Evolutionary conservation across 2,888 invertebrate genomes (phyloP).

Genomic region (Suillia variegata): DNA sequence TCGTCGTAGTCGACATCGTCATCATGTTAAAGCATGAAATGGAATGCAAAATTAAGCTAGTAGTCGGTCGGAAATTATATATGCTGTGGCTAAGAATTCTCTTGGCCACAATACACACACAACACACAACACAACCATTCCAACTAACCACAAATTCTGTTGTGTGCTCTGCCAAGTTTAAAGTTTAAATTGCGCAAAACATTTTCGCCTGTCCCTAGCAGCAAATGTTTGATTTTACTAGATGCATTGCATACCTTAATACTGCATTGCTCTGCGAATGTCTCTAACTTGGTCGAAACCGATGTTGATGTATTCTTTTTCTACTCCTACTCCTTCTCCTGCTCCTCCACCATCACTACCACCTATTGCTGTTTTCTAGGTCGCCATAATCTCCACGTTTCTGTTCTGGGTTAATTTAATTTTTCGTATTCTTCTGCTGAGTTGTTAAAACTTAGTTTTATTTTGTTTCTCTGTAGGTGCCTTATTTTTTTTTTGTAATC

Average conservation of each 20-base stretch:
- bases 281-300: not conserved
- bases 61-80: not conserved
- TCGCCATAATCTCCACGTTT: not conserved
- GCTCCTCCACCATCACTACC: too few species aligned
- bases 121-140: not conserved
- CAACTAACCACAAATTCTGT: not conserved
- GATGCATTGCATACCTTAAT: too few species aligned
- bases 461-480: too few species aligned
- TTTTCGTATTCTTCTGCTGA: constrained; percentile 12
- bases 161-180: not conserved
- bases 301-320: not conserved
- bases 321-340: too few species aligned
- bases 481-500: constrained; percentile 42
- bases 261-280: too few species aligned
- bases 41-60: constrained; percentile 3
- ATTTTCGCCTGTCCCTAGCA: constrained; percentile 14
- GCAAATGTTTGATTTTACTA: not conserved
- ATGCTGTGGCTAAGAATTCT: not conserved
- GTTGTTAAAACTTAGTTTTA: constrained; percentile 24
- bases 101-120: not conserved
- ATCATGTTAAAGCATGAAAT: not conserved
- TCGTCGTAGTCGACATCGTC: too few species aligned
- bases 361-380: too few species aligned
- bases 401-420: not conserved
- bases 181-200: constrained; percentile 9